Base-by-base conservation (phyloP, 1,140 invertebrate species). In the Elymnias hypermnestra region DNA sequence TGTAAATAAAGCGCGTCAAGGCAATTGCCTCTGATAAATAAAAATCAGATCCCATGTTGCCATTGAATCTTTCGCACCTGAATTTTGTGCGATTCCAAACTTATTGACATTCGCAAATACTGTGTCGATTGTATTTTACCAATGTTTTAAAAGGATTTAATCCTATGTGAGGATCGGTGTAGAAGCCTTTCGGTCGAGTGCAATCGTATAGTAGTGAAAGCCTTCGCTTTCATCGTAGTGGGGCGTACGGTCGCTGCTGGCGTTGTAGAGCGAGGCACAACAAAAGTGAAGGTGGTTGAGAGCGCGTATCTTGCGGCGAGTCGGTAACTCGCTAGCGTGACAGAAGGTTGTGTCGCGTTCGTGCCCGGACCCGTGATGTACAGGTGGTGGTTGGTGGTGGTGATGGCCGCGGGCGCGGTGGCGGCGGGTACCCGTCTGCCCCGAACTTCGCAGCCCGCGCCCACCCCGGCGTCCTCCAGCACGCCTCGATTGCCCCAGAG, bases 201-300 rank as follows among this genome's bases (percentile, higher is more conserved):
- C 36, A 22, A 35, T 17, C 25, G 36, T 33, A 49, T 47, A 48
- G 45, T 57, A 71, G 70, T 74, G 74, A 76, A 82, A 82, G 77
- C 74, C 68, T 59, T 61, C 63, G 64, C 77, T 78, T 78, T 82
- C 76, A 81, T 81, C 64, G 61, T 63, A 66, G 73, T 76, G 75
- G 73, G 72, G 73, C 64, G 54, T 40, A 46, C 62, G 70, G 43
- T 39, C 29, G 41, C 41, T 26, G 36, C 26, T 53, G 38, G 36
- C 42, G 41, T 36, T 42, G 47, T 31, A 55, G 55, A 46, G 51
- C 60, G 56, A 39, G 60, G 56, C 63, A 70, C 66, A 73, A 69
- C 69, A 68, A 70, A 79, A 77, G 73, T 81, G 76, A 81, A 73
- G 70, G 76, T 72, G 66, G 61, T 44, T 40, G 64, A 58, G 51